Evolutionary conservation across 2,797 vertebrate genomes (phyloP).

Genomic region (Cynopterus sphinx): DNA sequence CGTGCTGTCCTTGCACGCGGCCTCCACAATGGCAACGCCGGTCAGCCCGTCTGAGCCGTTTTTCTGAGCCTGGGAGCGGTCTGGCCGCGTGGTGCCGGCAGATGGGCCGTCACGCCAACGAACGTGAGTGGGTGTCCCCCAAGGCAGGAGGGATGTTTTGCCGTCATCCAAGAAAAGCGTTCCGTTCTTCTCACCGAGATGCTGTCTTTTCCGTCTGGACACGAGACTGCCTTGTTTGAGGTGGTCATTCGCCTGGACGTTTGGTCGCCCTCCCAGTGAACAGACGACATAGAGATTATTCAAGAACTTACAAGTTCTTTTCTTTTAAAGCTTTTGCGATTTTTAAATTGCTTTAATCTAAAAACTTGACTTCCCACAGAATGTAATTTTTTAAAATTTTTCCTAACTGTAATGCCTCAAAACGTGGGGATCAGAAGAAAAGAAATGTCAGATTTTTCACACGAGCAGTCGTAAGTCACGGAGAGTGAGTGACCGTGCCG

Average conservation of each 20-base stretch:
- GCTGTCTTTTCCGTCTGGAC: not conserved
- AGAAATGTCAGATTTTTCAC: not conserved
- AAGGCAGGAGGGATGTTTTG: not conserved
- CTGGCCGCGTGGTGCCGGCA: not conserved
- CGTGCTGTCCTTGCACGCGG: not conserved
- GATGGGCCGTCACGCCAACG: not conserved
- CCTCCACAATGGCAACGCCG: not conserved
- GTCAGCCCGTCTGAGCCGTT: not conserved
- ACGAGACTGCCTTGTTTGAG: not conserved
- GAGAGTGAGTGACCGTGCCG: too few species aligned
- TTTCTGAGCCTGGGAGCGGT: not conserved
- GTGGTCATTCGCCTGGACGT: not conserved
- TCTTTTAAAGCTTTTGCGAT: not conserved
- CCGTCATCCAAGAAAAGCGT: not conserved
- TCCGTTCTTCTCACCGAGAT: not conserved
- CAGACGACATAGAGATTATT: not conserved
- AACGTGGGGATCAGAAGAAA: not conserved
- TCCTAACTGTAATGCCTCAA: not conserved
- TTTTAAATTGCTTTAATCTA: not conserved
- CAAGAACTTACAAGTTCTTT: not conserved
- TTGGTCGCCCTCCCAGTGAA: not conserved
- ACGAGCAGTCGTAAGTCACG: not conserved
- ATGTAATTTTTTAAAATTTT: not conserved
- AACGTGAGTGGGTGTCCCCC: not conserved
- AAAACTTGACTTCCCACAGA: not conserved